phyloP scores from a whole-genome alignment of 1,140 invertebrate species.

The Zaprionus lachaisei region DNA sequence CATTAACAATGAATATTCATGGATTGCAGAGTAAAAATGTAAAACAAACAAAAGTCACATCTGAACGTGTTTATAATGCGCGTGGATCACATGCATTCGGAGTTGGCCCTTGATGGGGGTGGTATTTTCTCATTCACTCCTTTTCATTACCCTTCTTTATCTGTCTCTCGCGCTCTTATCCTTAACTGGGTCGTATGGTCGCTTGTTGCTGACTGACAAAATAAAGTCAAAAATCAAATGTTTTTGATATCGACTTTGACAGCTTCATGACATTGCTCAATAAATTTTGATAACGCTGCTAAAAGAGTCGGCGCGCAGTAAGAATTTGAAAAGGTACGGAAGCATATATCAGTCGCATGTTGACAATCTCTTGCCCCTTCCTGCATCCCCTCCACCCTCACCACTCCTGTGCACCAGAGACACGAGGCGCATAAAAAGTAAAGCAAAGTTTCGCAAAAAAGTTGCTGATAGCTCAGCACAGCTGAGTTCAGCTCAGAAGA shows the following conservation, averaged over 20 bases:
- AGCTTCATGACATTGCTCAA: conserved; percentile 83
- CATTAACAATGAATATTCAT: not conserved
- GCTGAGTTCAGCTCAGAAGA: conserved; percentile 29
- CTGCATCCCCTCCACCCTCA: not conserved
- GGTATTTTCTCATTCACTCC: not conserved
- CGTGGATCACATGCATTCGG: conserved; percentile 25
- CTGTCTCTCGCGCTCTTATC: not conserved
- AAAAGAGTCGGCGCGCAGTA: conserved; percentile 32
- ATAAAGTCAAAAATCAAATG: conserved; percentile 84
- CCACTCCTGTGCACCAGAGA: not conserved
- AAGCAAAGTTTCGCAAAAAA: conserved; percentile 55
- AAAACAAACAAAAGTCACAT: conserved; percentile 62
- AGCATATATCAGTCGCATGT: conserved; percentile 51
- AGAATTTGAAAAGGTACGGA: conserved; percentile 63
- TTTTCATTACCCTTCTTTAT: not conserved
- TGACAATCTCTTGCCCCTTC: conserved; percentile 19
- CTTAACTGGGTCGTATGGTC: conserved; percentile 9
- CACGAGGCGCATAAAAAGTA: conserved; percentile 51
- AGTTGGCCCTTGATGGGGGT: not conserved
- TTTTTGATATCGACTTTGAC: conserved; percentile 83
- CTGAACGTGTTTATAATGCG: conserved; percentile 64
- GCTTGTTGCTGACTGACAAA: conserved; percentile 77
- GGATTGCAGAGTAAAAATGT: not conserved
- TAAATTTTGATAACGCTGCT: conserved; percentile 79
- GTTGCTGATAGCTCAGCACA: conserved; percentile 64